A percentile compares a stretch with the other conserved stretches of the same genome.
phyloP scores from a whole-genome alignment of 2,113 vertebrate genomes.

The Hippocampus comes region DNA sequence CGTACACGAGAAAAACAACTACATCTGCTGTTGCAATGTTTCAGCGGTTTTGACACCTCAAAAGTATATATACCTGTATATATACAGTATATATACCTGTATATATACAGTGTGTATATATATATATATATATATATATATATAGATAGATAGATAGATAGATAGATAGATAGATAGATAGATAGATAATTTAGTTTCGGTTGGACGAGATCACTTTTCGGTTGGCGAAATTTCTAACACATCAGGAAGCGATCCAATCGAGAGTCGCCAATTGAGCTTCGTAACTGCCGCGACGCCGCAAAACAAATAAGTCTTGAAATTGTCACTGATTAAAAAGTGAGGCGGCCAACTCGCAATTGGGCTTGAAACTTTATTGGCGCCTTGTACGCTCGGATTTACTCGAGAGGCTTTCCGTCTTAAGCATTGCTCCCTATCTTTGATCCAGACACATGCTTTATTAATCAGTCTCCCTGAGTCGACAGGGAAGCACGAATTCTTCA shows the following conservation, averaged over 20 bases:
- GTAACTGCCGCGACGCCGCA: background rate
- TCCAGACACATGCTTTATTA: conserved; percentile 56
- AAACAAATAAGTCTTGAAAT: background rate
- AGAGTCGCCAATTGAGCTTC: background rate
- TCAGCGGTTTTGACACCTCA: no score
- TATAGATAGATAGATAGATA: no score
- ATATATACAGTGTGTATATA: no score
- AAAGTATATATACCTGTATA: no score
- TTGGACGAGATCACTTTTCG: background rate
- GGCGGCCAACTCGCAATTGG: no score
- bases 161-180: no score
- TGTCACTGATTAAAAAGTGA: background rate
- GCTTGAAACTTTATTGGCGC: conserved; percentile 2
- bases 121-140: no score
- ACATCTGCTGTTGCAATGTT: no score
- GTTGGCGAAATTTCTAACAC: background rate
- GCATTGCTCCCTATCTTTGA: conserved; percentile 49
- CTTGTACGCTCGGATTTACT: conserved; percentile 24
- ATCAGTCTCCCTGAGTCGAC: conserved; percentile 41
- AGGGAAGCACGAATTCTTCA: conserved; percentile 39
- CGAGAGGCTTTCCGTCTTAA: conserved; percentile 52
- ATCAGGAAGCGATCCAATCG: background rate
- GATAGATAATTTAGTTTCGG: background rate
- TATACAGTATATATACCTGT: no score
- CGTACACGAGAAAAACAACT: no score